A percentile compares a stretch with the other conserved stretches of the same genome.
These are phyloP conservation scores for Sitodiplosis mosellana DNA, from an alignment of 1,140 invertebrate species.

Conservation along the genomic window DNA sequence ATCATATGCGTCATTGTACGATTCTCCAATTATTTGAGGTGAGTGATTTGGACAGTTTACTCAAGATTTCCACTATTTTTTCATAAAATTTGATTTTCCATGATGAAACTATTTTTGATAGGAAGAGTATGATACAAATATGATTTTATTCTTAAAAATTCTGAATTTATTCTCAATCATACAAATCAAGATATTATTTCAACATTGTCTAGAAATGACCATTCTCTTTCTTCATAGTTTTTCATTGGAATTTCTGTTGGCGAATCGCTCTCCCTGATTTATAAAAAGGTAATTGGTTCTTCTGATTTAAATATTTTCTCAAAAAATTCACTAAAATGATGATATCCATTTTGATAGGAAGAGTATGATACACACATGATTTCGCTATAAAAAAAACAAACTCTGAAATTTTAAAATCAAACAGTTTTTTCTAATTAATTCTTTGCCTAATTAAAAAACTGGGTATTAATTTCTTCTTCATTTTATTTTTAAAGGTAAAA, in stretches of 20 bases:
- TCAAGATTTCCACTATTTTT: neutral
- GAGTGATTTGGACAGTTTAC: neutral
- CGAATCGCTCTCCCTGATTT: neutral
- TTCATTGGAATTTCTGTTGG: neutral
- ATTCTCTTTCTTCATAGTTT: neutral
- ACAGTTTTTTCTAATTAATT: too few species aligned
- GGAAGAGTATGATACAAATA: conserved; percentile 9
- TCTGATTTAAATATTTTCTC: neutral
- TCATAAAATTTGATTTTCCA: conserved; percentile 19
- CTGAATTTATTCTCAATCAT: neutral
- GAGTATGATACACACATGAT: conserved; percentile 9
- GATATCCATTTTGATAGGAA: conserved; percentile 10
- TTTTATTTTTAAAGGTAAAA: too few species aligned
- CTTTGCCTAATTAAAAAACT: too few species aligned
- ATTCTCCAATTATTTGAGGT: neutral
- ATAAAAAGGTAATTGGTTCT: too few species aligned
- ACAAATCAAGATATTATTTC: neutral
- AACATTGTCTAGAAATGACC: neutral
- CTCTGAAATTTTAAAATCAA: too few species aligned
- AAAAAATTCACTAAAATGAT: conserved; percentile 1
- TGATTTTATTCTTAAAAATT: neutral
- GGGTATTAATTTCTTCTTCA: too few species aligned
- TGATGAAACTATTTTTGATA: conserved; percentile 7
- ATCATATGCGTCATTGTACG: too few species aligned
- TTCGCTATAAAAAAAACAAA: too few species aligned